Conservation (phyloP, 2,888 invertebrate genomes). For the Dynastes maya region DNA sequence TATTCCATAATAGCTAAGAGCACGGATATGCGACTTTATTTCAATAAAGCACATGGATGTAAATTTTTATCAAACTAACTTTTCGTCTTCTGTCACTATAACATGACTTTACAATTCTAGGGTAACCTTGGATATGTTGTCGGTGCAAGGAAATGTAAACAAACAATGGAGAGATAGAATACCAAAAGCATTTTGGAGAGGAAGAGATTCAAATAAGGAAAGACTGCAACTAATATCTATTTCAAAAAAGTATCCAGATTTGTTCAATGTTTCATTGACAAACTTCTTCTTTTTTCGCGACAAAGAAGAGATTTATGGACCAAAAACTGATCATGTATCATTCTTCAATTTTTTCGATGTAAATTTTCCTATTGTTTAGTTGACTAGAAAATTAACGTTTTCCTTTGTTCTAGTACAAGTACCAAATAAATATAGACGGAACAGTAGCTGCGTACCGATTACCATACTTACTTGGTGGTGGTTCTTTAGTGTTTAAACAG, state of each 20-base stretch:
- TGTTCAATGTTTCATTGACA: conserved; percentile 93
- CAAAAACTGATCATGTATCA: conserved; percentile 86
- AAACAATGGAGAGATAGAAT: conserved; percentile 83
- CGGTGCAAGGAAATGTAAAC: conserved; percentile 87
- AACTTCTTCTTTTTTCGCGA: conserved; percentile 97
- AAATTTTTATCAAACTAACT: no score
- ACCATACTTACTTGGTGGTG: conserved; percentile 92
- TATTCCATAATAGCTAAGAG: no score
- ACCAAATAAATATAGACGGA: conserved; percentile 95
- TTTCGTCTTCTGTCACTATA: background rate
- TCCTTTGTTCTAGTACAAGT: conserved; percentile 85
- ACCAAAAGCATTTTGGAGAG: conserved; percentile 90
- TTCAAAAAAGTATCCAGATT: conserved; percentile 81
- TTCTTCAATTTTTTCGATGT: conserved; percentile 97
- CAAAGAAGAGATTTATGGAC: conserved; percentile 88
- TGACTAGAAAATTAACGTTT: conserved; percentile 16
- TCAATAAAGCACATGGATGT: no score
- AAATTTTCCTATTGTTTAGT: conserved; percentile 65
- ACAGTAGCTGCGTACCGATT: conserved; percentile 97
- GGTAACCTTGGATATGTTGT: conserved; percentile 90
- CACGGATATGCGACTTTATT: no score
- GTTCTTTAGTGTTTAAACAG: conserved; percentile 92
- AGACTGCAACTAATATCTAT: conserved; percentile 88
- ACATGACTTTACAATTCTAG: conserved; percentile 65
- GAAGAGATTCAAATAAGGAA: conserved; percentile 91